Evolutionary conservation across 2,797 vertebrate species (phyloP).

Genomic region (Galago senegalensis): DNA sequence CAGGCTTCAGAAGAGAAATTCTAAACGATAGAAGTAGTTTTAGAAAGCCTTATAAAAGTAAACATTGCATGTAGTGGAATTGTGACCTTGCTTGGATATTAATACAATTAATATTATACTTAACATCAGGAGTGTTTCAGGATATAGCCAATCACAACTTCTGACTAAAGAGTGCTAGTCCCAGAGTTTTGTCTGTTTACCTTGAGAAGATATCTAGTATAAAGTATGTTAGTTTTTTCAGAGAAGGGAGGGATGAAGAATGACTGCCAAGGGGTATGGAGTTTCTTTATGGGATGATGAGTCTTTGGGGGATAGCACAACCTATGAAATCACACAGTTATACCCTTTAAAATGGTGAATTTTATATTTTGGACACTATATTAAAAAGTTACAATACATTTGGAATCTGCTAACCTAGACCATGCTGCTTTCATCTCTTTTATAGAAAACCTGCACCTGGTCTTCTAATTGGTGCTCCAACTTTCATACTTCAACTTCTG

Average conservation of each 20-base stretch:
- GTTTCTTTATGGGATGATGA: not conserved
- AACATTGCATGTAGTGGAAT: not conserved
- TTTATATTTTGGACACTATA: not conserved
- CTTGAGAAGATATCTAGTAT: conserved; percentile 9
- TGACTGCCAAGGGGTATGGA: not conserved
- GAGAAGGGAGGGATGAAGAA: not conserved
- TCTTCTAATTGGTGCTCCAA: not conserved
- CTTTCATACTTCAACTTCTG: not conserved
- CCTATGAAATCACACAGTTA: not conserved
- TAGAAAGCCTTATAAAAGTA: not conserved
- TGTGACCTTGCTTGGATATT: conserved; percentile 37
- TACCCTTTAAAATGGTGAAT: not conserved
- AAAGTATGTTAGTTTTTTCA: not conserved
- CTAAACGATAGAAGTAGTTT: not conserved
- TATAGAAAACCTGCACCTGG: not conserved
- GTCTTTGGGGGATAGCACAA: too few species aligned
- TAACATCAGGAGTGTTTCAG: conserved; percentile 2
- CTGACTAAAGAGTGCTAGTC: not conserved
- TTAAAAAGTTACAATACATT: not conserved
- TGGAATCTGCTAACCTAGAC: not conserved
- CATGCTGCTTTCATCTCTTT: not conserved
- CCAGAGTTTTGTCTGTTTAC: not conserved
- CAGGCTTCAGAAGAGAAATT: conserved; percentile 36
- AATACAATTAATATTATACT: not conserved
- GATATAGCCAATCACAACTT: conserved; percentile 15